Percentiles rank a stretch among this genome's conserved stretches.
These are phyloP conservation scores for Oncorhynchus masou DNA, from an alignment of 2,113 vertebrate species.

Conservation along the genomic window DNA sequence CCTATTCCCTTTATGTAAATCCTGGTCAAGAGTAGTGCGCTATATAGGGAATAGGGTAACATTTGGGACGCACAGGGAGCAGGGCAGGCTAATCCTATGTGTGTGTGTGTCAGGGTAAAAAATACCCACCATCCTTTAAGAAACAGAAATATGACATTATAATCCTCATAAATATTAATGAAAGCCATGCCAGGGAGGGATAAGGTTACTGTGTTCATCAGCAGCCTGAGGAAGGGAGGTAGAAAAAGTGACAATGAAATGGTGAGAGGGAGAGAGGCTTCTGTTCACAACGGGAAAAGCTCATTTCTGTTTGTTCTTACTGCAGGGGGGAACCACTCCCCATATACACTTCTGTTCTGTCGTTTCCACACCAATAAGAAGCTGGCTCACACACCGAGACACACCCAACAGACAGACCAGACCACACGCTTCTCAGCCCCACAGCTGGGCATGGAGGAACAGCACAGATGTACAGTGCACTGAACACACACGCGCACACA, in stretches of 20 bases:
- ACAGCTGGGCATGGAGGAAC: not conserved
- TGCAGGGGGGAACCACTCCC: no score
- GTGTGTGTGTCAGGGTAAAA: not conserved
- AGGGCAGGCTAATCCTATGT: not conserved
- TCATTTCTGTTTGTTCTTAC: not conserved
- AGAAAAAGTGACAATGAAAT: not conserved
- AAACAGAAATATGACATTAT: conserved; percentile 3
- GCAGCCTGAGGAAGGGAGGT: not conserved
- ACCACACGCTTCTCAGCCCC: no score
- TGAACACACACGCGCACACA: no score
- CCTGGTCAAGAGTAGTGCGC: no score
- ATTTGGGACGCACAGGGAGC: no score
- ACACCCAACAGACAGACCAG: no score
- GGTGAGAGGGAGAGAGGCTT: not conserved
- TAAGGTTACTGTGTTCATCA: not conserved
- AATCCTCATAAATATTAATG: conserved; percentile 10
- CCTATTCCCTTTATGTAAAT: no score
- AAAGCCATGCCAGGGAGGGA: not conserved
- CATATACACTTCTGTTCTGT: not conserved
- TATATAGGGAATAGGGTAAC: no score
- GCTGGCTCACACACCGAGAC: no score
- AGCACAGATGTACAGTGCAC: no score
- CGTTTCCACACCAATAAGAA: no score
- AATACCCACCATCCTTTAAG: not conserved
- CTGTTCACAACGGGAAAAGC: not conserved